Conservation (phyloP, 2,113 vertebrate genomes). For the Cavia aperea region DNA sequence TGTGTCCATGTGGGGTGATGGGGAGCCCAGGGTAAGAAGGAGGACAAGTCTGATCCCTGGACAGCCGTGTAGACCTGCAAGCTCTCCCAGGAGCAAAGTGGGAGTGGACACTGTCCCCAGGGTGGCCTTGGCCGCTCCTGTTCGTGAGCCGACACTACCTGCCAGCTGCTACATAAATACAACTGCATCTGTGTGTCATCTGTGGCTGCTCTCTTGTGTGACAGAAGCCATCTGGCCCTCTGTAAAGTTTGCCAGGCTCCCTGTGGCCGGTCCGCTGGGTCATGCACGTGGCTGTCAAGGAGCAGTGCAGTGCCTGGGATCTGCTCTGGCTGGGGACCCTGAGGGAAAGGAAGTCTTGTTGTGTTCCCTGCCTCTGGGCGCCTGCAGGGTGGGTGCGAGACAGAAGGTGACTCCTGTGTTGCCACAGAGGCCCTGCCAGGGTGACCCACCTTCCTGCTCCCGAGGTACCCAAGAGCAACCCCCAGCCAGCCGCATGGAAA, state of each 20-base stretch:
- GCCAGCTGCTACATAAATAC: background rate
- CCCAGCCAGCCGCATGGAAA: background rate
- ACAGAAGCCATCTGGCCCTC: background rate
- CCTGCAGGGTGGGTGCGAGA: background rate
- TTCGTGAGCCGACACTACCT: background rate
- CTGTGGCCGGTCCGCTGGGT: accelerated
- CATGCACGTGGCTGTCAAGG: background rate
- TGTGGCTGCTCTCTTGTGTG: background rate
- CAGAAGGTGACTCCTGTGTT: background rate
- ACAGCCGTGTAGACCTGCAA: background rate
- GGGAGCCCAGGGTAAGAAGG: background rate
- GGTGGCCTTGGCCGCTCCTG: background rate
- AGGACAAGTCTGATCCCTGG: too few species aligned
- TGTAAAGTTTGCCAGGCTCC: background rate
- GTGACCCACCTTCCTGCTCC: too few species aligned
- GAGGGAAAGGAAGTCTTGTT: background rate
- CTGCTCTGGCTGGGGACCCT: background rate
- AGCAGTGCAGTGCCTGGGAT: accelerated
- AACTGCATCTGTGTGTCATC: background rate
- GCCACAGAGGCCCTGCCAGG: background rate
- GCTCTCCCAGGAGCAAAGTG: background rate
- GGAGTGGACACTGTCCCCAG: background rate
- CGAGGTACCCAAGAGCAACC: background rate
- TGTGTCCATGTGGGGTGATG: background rate
- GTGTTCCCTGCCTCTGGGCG: background rate